Percentiles rank a stretch among this genome's conserved stretches.
phyloP scores from a whole-genome alignment of 2,797 vertebrate species.

The Acrossocheilus fasciatus region DNA sequence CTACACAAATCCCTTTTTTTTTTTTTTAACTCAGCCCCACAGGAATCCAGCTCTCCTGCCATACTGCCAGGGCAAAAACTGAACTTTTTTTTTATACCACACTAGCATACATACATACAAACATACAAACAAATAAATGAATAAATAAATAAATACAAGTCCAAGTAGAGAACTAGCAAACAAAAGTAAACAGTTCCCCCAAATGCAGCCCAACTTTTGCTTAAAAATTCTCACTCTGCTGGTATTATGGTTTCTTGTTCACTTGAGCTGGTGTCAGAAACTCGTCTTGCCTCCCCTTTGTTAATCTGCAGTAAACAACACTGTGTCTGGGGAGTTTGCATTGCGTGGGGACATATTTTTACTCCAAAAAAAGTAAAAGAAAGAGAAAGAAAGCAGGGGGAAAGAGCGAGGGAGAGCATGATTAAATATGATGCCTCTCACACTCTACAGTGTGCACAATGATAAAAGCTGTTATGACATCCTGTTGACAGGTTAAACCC shows the following conservation, averaged over 20 bases:
- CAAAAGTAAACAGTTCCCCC: constrained; percentile 60
- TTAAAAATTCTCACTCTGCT: constrained; percentile 70
- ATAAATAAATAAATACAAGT: constrained; percentile 38
- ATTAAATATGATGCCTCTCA: constrained; percentile 81
- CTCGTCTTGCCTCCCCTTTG: constrained; percentile 80
- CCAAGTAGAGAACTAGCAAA: constrained; percentile 15
- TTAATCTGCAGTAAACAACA: constrained; percentile 86
- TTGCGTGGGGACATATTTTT: constrained; percentile 78
- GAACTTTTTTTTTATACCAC: constrained; percentile 50
- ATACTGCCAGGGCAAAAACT: constrained; percentile 24
- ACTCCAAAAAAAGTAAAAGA: constrained; percentile 60
- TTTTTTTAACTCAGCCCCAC: constrained; percentile 24
- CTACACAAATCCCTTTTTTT: not conserved
- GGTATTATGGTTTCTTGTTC: constrained; percentile 75
- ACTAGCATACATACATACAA: constrained; percentile 16
- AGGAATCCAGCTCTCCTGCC: constrained; percentile 42
- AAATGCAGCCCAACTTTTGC: constrained; percentile 59
- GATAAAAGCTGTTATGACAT: constrained; percentile 81
- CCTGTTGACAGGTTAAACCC: constrained; percentile 82
- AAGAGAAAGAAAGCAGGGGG: constrained; percentile 13
- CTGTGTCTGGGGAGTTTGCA: constrained; percentile 78
- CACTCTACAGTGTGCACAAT: constrained; percentile 69
- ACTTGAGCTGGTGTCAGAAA: constrained; percentile 78
- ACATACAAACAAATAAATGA: constrained; percentile 16
- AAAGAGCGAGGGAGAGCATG: constrained; percentile 63